Base-by-base conservation (phyloP, 2,797 vertebrate genomes). In the Argya squamiceps region DNA sequence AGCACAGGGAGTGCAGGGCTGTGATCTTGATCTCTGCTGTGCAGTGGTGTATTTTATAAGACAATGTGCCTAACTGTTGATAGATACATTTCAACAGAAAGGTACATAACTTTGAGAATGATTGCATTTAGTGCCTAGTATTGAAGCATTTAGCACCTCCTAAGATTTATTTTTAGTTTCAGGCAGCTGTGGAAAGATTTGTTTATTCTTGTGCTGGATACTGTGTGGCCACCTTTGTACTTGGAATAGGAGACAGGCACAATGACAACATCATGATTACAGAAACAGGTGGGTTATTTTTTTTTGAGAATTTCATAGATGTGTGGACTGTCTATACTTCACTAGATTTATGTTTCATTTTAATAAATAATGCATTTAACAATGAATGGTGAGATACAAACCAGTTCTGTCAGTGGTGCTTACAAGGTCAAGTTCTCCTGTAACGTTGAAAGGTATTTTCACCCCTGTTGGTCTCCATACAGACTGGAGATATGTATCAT, bases 201-300 rank as follows among this genome's bases (percentile, higher is more conserved):
- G 98, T 99, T 85, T 99, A 98, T 77, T 99, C 99, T 65, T 99
- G 99, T 64, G 99, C 99, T 41, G 99, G 99, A 37, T 99, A 99
- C 98, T 99, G 99, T 32, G 99, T 99, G 90, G 99, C 99, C 39
- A 99, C 99, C 8, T 99, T 99, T 55, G 99, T 99, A 75, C 98
- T 99, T 94, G 99, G 99, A 32, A 99, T 99, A 43, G 99, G 99
- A 11, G 99, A 99, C 97, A 98, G 99, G 39, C 99, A 99, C 97
- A 99, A 99, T 12, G 99, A 99, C 98, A 99, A 99, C 98, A 99
- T 99, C 96, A 99, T 99, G 99, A 99, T 99, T 98, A 99, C 99
- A 32, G 99, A 99, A 94, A 98, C 99, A 73, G 99, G 99, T 99
- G 98, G 97, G 98, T 91, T 69, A 19, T 58, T 70, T 83, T 70